Evolutionary conservation across 1,140 invertebrate genomes (phyloP), one percentile per base, ranked within the genome.

Genomic region (Linepithema humile): DNA sequence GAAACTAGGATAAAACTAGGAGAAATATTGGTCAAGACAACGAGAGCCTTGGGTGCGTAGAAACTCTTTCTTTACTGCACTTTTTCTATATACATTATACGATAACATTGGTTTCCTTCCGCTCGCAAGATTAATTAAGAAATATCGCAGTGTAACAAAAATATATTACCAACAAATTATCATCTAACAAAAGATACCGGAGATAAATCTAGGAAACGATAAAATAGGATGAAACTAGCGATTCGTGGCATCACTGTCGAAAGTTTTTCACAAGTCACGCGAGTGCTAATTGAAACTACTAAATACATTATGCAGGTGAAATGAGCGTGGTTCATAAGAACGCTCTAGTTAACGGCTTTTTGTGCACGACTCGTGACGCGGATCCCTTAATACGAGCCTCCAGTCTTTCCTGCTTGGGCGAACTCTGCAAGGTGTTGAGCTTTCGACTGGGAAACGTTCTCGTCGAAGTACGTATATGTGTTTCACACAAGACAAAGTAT

Each of bases 371-470:
- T 15, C 95, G 96, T 89, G 97, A 98, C 93, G 87, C 95, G 1
- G 97, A 98, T 91, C 94, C 96, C 29, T 91, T 97, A n/a, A 95
- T 98, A 17, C 95, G 97, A 91, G 96, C 97, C 10, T 98, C 98
- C 4, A 96, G 97, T 92, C 94, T 99, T 55, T 98, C 97, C 0
- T 98, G 98, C 93, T 94, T 99, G 15, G 98, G 97, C 1, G 97
- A 98, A 94, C 93, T 98, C n/a, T 97, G 97, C 89, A 95, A 96
- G 85, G 95, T 97, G 6, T 92, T 99, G 10, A 95, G 96, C 62
- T 98, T 96, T 90, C 96, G 96, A 90, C 91, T 98, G 0, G 96
- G 96, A 65, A 93, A 95, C 84, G 95, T 97, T 69, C 93, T 97
- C 65, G 96, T 96, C 86, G 97, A 98, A 95, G 97, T 98, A 94